These are phyloP conservation scores for Branchipolynoe longqiensis DNA, from an alignment of 2,888 invertebrate genomes.

Conservation along the genomic window DNA sequence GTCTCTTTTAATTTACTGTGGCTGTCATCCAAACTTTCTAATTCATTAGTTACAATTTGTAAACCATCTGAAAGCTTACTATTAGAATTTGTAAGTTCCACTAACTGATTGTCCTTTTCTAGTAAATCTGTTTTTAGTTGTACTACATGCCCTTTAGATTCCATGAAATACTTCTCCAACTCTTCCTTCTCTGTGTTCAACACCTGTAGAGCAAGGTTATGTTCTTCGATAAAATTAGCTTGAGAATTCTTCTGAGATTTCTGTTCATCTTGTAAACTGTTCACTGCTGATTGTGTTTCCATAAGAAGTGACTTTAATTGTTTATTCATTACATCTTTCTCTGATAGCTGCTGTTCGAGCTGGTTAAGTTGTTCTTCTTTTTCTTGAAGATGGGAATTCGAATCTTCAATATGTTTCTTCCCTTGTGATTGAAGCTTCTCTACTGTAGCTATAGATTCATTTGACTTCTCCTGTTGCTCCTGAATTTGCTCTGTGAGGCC, in stretches of 20 bases:
- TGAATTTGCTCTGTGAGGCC: constrained; percentile 39
- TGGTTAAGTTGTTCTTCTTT: constrained; percentile 5
- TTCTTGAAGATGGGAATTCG: neutral
- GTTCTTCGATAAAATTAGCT: constrained; percentile 42
- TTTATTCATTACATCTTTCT: neutral
- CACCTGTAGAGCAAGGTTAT: constrained; percentile 60
- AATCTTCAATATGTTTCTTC: constrained; percentile 12
- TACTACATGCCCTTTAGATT: neutral
- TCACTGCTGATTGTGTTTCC: neutral
- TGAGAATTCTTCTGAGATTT: neutral
- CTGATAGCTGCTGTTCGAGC: neutral
- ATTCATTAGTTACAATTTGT: neutral
- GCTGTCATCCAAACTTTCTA: neutral
- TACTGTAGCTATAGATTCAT: neutral
- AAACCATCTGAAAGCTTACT: neutral
- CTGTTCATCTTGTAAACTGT: neutral
- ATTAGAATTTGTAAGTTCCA: neutral
- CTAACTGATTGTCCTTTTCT: neutral
- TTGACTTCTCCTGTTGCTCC: neutral
- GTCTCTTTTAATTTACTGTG: constrained; percentile 10
- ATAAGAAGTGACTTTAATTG: constrained; percentile 18
- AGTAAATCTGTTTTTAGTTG: neutral
- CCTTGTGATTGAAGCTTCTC: constrained; percentile 13
- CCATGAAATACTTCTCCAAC: constrained; percentile 26
- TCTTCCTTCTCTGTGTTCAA: constrained; percentile 62